Evolutionary conservation across 2,888 invertebrate genomes (phyloP).

Genomic region (Aethes cnicana): DNA sequence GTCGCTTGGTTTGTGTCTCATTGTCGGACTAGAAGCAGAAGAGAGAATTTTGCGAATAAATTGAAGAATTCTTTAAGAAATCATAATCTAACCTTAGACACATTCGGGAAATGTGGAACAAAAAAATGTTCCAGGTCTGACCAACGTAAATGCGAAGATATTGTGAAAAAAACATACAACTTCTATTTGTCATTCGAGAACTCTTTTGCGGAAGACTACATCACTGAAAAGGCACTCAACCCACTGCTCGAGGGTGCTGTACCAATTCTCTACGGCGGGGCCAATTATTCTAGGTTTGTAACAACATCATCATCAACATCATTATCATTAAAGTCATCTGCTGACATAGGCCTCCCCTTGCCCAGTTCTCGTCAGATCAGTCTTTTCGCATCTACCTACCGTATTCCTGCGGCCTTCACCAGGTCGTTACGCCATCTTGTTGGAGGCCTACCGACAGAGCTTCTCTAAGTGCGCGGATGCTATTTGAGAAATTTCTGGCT

Average conservation of each 20-base stretch:
- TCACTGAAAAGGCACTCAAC: conserved; percentile 54
- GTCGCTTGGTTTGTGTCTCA: conserved; percentile 56
- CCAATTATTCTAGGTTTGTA: conserved; percentile 76
- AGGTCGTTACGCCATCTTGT: no score
- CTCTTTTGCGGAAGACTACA: conserved; percentile 52
- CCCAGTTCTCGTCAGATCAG: no score
- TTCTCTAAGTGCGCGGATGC: no score
- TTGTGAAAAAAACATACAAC: conserved; percentile 48
- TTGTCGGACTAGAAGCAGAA: conserved; percentile 41
- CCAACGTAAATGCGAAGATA: conserved; percentile 39
- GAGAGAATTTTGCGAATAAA: conserved; percentile 38
- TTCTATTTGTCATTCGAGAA: conserved; percentile 62
- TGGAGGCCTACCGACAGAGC: no score
- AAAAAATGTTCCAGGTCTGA: conserved; percentile 40
- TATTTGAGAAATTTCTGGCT: no score
- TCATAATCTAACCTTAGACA: conserved; percentile 45
- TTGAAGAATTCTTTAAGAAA: conserved; percentile 39
- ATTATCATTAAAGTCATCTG: no score
- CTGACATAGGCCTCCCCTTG: no score
- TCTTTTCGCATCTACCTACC: no score
- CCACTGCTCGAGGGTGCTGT: conserved; percentile 80
- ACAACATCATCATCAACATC: no score
- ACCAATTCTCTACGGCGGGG: conserved; percentile 85
- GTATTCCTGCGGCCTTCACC: no score
- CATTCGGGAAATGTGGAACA: conserved; percentile 51